These are phyloP conservation scores for Tricholaema leucomelas DNA, from an alignment of 2,113 vertebrate species.

Conservation along the genomic window DNA sequence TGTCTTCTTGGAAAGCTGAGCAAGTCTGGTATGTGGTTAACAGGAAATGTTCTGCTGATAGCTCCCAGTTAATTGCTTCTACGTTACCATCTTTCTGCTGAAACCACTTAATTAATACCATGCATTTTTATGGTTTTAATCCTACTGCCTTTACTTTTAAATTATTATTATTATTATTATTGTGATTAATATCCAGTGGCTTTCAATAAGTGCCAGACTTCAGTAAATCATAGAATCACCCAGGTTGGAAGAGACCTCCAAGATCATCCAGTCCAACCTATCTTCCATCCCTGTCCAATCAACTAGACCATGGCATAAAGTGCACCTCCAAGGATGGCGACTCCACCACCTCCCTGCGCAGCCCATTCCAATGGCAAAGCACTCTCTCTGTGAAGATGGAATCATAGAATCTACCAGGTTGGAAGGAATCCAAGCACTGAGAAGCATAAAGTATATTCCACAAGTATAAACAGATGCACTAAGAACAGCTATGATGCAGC, in stretches of 20 bases:
- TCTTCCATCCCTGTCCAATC: no score
- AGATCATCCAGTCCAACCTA: no score
- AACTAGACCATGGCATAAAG: no score
- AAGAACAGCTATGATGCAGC: neutral
- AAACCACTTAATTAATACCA: neutral
- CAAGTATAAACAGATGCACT: neutral
- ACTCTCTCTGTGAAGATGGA: no score
- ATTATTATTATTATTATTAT: no score
- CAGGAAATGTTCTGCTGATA: neutral
- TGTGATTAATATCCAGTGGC: neutral
- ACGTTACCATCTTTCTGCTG: neutral
- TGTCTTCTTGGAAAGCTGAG: neutral
- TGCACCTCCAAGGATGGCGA: no score
- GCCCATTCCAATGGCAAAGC: no score
- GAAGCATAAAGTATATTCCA: constrained; percentile 1
- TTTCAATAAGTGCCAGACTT: neutral
- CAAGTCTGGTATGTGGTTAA: neutral
- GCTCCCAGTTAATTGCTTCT: neutral
- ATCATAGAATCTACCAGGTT: no score
- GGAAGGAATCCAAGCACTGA: neutral
- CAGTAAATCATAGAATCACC: no score
- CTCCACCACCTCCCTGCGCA: no score
- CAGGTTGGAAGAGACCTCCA: no score
- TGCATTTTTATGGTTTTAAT: neutral
- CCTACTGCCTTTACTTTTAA: neutral